Evolutionary conservation across 2,888 invertebrate species (phyloP).

Genomic region (Lobophora halterata): DNA sequence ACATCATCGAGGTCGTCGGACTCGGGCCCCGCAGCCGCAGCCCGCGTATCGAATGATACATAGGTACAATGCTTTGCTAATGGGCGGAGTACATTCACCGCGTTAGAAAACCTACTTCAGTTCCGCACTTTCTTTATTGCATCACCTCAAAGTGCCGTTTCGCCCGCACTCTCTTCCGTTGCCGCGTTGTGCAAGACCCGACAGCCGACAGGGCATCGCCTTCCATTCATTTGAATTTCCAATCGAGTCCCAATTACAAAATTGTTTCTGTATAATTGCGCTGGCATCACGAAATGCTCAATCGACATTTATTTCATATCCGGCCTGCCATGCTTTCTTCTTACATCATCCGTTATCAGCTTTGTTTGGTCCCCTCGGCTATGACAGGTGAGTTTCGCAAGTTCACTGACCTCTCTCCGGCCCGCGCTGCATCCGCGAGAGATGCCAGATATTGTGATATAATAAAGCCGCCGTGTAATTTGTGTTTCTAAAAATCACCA

Average conservation of each 20-base stretch:
- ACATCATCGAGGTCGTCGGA: conserved; percentile 69
- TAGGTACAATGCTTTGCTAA: too few species aligned
- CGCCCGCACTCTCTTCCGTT: conserved; percentile 73
- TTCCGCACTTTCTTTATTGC: conserved; percentile 80
- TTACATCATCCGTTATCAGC: conserved; percentile 50
- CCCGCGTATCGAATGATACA: conserved; percentile 73
- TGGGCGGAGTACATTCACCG: conserved; percentile 76
- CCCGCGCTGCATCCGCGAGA: conserved; percentile 55
- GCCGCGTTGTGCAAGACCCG: conserved; percentile 61
- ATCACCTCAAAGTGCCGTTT: conserved; percentile 71
- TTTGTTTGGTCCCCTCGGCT: conserved; percentile 53
- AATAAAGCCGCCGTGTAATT: conserved; percentile 59
- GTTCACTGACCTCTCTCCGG: conserved; percentile 70
- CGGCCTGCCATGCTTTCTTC: conserved; percentile 70
- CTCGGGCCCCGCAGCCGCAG: conserved; percentile 55
- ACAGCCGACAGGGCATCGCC: conserved; percentile 36
- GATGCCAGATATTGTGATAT: conserved; percentile 66
- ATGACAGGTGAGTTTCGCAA: conserved; percentile 75
- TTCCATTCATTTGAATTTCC: conserved; percentile 50
- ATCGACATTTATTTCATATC: conserved; percentile 46
- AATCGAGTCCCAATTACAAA: conserved; percentile 56
- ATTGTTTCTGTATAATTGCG: conserved; percentile 42
- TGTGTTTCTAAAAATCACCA: conserved; percentile 57
- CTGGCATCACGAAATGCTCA: conserved; percentile 32
- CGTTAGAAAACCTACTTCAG: conserved; percentile 76